Percentiles rank a stretch among this genome's conserved stretches.
Conservation (phyloP, 2,113 vertebrate species). For the Hemicordylus capensis region DNA sequence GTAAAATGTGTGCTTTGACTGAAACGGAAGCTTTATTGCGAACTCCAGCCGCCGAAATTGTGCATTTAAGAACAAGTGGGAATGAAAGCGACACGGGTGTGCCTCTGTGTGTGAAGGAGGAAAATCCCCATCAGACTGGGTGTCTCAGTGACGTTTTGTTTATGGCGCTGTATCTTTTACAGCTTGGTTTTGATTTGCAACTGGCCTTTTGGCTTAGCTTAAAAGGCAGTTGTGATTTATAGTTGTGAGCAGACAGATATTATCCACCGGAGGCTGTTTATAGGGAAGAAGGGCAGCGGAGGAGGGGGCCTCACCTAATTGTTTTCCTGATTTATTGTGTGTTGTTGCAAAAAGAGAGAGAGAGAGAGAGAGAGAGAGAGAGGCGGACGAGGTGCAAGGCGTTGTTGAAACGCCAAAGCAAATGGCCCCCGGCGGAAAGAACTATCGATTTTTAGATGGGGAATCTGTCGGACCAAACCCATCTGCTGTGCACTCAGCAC, state of each 20-base stretch:
- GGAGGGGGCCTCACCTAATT: slow-evolving; percentile 71
- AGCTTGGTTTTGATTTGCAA: neutral
- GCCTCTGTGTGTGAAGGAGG: neutral
- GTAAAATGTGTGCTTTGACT: neutral
- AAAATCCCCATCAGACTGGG: neutral
- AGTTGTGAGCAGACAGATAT: slow-evolving; percentile 65
- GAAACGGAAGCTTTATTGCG: neutral
- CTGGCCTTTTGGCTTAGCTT: slow-evolving; percentile 13
- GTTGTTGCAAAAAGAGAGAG: slow-evolving; percentile 29
- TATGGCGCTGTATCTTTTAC: neutral
- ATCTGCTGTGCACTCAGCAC: slow-evolving; percentile 15
- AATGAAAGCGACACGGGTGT: neutral
- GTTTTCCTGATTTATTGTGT: slow-evolving; percentile 79
- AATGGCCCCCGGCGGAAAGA: slow-evolving; percentile 52
- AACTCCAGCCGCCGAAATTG: neutral
- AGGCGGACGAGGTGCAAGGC: slow-evolving; percentile 44
- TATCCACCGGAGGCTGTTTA: slow-evolving; percentile 78
- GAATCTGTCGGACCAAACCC: slow-evolving; percentile 29
- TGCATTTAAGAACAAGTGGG: neutral
- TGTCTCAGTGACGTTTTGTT: neutral
- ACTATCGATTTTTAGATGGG: slow-evolving; percentile 51
- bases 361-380: slow-evolving; percentile 12
- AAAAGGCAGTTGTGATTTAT: slow-evolving; percentile 69
- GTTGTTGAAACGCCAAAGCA: slow-evolving; percentile 53
- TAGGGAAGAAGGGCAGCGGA: slow-evolving; percentile 49